phyloP scores from a whole-genome alignment of 2,113 vertebrate genomes.

The Chelonoidis abingdonii region DNA sequence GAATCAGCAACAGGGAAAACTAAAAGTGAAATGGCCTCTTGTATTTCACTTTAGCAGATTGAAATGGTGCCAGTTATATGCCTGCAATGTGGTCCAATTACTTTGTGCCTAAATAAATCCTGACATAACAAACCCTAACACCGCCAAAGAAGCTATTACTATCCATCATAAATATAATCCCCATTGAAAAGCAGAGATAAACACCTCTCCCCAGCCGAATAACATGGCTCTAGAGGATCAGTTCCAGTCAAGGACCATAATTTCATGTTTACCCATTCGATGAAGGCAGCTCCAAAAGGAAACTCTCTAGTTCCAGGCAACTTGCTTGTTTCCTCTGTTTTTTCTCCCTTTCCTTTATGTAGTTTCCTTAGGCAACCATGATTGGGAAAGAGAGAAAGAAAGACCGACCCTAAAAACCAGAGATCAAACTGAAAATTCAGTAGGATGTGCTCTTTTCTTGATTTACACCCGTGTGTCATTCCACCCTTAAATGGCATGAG shows the following conservation, averaged over 20 bases:
- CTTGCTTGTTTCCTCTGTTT: background rate
- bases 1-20: background rate
- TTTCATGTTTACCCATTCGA: slow-evolving; percentile 42
- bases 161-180: slow-evolving; percentile 66
- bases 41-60: background rate
- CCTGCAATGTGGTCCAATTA: slow-evolving; percentile 27
- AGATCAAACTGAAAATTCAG: slow-evolving; percentile 33
- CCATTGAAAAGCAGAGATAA: slow-evolving; percentile 40
- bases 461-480: background rate
- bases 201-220: slow-evolving; percentile 45
- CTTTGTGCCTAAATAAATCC: slow-evolving; percentile 60
- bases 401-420: slow-evolving; percentile 2
- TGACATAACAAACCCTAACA: slow-evolving; percentile 71
- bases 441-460: background rate
- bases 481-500: background rate
- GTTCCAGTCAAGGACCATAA: slow-evolving; percentile 48
- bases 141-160: slow-evolving; percentile 66
- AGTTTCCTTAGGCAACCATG: background rate
- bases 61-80: background rate
- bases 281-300: slow-evolving; percentile 42
- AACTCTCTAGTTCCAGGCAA: background rate
- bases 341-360: slow-evolving; percentile 18
- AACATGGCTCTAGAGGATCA: slow-evolving; percentile 50
- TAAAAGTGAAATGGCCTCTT: background rate
- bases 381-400: slow-evolving; percentile 9